Conservation (phyloP, 2,888 invertebrate species). For the Temnothorax ravouxi region DNA sequence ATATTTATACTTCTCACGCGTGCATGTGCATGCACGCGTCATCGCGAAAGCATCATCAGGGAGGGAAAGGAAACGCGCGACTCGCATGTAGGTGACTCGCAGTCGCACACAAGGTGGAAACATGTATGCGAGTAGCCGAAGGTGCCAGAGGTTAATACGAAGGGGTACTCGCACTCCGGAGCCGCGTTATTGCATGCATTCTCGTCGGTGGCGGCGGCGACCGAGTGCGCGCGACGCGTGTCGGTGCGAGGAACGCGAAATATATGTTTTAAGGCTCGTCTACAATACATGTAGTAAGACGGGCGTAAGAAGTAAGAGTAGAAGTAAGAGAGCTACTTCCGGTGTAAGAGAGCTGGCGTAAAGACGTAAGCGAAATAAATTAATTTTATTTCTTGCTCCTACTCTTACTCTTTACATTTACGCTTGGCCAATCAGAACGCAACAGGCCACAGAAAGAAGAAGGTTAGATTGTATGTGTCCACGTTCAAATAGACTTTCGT, state of each 20-base stretch:
- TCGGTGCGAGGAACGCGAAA: slow-evolving; percentile 35
- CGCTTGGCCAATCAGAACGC: no score
- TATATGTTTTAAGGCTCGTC: no score
- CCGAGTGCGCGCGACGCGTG: slow-evolving; percentile 20
- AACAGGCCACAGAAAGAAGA: no score
- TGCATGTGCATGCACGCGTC: not conserved
- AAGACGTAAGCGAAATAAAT: no score
- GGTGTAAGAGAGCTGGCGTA: no score
- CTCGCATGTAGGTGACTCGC: slow-evolving; percentile 1
- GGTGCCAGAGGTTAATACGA: slow-evolving; percentile 15
- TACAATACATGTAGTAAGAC: no score
- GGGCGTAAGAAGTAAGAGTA: no score
- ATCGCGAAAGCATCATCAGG: slow-evolving; percentile 15
- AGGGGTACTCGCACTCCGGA: not conserved
- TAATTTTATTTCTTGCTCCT: no score
- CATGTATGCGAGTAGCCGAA: not conserved
- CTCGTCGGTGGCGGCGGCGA: not conserved
- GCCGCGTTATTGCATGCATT: slow-evolving; percentile 44
- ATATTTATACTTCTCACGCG: slow-evolving; percentile 18
- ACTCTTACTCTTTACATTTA: no score
- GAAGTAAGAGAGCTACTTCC: no score
- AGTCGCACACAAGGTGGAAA: not conserved
- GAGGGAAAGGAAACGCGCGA: slow-evolving; percentile 11
- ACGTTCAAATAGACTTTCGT: no score
- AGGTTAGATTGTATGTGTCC: no score